Conservation (phyloP, 2,113 vertebrate genomes). For the Crotalus tigris region DNA sequence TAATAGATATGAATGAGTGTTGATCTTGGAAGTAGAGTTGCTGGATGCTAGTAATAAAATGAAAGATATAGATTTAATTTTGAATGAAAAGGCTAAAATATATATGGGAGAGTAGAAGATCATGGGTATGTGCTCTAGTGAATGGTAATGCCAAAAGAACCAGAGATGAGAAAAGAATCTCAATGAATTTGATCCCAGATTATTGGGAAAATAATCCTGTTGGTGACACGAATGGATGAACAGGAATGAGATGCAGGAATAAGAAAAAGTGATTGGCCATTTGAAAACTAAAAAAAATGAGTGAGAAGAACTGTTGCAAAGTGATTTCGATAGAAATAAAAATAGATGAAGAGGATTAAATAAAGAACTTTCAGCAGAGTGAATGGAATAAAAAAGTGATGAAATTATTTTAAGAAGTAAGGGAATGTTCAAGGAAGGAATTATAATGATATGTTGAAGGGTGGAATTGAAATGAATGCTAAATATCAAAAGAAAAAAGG, state of each 20-base stretch:
- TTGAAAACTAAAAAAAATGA: neutral
- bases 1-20: neutral
- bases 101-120: neutral
- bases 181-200: neutral
- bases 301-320: neutral
- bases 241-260: neutral
- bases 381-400: neutral
- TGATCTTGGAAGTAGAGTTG: neutral
- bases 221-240: neutral
- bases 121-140: neutral
- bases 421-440: neutral
- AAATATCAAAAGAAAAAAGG: neutral
- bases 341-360: neutral
- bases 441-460: neutral
- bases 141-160: neutral
- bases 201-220: neutral
- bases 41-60: neutral
- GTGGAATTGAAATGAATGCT: neutral
- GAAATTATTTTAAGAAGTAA: neutral
- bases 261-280: neutral
- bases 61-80: neutral
- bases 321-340: neutral
- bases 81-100: neutral
- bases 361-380: neutral
- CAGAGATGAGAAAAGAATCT: neutral